Evolutionary conservation across 2,113 vertebrate species (phyloP).

Genomic region (Chamaea fasciata): DNA sequence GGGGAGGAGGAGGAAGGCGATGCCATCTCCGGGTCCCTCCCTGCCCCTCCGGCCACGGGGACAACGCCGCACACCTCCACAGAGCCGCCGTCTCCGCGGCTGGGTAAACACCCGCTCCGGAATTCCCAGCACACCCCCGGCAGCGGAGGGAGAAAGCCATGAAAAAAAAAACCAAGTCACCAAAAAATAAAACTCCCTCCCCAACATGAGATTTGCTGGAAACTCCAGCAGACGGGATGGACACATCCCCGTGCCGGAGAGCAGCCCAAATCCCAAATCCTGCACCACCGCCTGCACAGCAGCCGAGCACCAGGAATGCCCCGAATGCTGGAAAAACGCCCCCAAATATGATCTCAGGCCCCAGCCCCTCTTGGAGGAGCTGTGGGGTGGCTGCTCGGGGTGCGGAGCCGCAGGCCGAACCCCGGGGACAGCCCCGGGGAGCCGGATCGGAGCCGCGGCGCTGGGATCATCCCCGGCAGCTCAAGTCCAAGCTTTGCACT

Average conservation of each 20-base stretch:
- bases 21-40: conserved; percentile 24
- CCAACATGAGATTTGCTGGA: rapidly evolving
- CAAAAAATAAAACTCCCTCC: not conserved
- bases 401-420: not conserved
- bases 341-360: not conserved
- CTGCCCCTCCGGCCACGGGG: not conserved
- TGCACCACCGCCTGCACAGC: rapidly evolving
- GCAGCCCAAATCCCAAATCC: not conserved
- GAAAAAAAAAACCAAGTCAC: not conserved
- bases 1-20: conserved; percentile 25
- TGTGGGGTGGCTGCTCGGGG: not conserved
- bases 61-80: not conserved
- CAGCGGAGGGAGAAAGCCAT: rapidly evolving
- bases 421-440: not conserved
- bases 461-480: not conserved
- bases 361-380: not conserved
- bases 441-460: not conserved
- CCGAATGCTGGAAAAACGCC: not conserved
- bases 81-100: not conserved
- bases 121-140: not conserved
- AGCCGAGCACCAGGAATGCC: not conserved
- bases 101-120: not conserved
- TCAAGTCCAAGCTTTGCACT: not conserved
- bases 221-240: not conserved
- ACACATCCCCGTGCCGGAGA: rapidly evolving